phyloP scores from a whole-genome alignment of 1,140 invertebrate genomes.

The Calliopsis andreniformis region DNA sequence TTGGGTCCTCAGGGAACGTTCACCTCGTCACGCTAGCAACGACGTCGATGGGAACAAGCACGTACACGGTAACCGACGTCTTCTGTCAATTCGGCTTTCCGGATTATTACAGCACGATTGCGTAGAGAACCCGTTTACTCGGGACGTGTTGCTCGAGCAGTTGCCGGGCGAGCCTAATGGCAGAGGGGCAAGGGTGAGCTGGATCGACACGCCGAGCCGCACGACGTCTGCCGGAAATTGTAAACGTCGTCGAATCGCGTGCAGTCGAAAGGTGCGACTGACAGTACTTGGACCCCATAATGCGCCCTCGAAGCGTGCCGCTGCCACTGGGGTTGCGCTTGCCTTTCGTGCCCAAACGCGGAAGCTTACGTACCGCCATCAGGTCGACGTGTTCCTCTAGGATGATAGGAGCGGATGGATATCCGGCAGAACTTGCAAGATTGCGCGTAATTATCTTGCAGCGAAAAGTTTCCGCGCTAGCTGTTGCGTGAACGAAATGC shows the following conservation, averaged over 20 bases:
- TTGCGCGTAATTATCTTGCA: constrained; percentile 43
- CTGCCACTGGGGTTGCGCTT: constrained; percentile 30
- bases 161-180: not conserved
- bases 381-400: constrained; percentile 22
- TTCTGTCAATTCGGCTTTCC: constrained; percentile 57
- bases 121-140: constrained; percentile 59
- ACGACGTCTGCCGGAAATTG: constrained; percentile 73
- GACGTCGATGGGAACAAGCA: constrained; percentile 22
- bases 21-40: not conserved
- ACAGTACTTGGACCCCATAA: constrained; percentile 69
- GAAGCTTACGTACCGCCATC: constrained; percentile 38
- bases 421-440: constrained; percentile 35
- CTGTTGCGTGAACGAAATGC: not conserved
- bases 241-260: constrained; percentile 74
- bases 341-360: constrained; percentile 44
- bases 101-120: constrained; percentile 59
- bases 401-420: constrained; percentile 23
- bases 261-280: constrained; percentile 74
- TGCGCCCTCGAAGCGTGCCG: constrained; percentile 51
- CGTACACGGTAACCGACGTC: constrained; percentile 40
- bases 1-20: too few species aligned
- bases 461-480: not conserved
- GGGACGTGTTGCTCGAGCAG: constrained; percentile 52
- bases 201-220: constrained; percentile 36
- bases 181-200: not conserved